Conservation (phyloP, 92 coral and sea anemone genomes). For the Actinernus sp. region DNA sequence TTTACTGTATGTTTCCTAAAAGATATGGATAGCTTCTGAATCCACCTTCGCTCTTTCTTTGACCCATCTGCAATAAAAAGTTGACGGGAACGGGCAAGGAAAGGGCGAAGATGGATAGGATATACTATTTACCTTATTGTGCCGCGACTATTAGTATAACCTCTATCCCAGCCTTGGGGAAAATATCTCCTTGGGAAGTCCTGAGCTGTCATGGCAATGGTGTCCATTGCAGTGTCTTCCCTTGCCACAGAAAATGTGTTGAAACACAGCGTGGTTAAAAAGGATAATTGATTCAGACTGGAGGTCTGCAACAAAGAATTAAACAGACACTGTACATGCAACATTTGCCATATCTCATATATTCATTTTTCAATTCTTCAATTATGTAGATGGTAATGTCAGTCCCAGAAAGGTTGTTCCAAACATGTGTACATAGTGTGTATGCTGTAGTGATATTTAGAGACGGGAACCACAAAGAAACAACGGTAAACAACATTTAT, state of each 20-base stretch:
- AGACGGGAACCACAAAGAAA: no score
- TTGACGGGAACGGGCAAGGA: constrained; percentile 43
- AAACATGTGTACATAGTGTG: no score
- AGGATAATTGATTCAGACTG: constrained; percentile 2
- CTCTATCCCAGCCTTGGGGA: constrained; percentile 30
- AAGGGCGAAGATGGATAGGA: constrained; percentile 26
- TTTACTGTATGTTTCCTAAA: constrained; percentile 27
- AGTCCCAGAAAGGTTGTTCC: no score
- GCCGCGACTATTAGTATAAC: constrained; percentile 19
- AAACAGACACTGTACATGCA: no score
- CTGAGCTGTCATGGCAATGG: constrained; percentile 9
- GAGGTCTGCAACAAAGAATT: no score
- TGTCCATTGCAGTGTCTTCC: constrained; percentile 11
- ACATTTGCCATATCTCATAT: no score
- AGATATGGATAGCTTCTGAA: constrained; percentile 28
- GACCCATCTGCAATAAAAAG: constrained; percentile 15
- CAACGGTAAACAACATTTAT: no score
- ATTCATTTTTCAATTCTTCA: no score
- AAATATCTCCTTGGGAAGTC: constrained; percentile 27
- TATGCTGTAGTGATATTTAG: no score
- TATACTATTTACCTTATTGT: constrained; percentile 24
- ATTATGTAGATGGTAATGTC: no score
- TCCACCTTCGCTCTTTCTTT: constrained; percentile 34
- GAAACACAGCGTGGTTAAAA: constrained; percentile 8
- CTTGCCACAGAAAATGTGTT: constrained; percentile 5